Evolutionary conservation across 1,140 invertebrate species (phyloP), one percentile per base, ranked within the genome.

Genomic region (Gonatopus flavifemur): DNA sequence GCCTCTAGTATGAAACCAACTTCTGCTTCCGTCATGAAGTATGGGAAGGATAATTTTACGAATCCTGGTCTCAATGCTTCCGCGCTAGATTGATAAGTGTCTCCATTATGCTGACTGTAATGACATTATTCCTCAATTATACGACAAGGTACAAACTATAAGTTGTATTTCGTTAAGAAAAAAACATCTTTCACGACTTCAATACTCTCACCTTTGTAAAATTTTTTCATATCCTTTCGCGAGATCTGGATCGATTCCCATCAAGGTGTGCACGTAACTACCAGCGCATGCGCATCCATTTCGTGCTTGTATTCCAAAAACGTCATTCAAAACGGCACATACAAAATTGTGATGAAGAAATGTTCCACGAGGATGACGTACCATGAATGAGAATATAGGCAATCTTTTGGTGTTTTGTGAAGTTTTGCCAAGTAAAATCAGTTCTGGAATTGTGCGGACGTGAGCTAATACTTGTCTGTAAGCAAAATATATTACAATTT

Each of bases 331-430:
- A 1, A 96, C 79, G 2, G 90, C 87, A 59, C 88, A 88, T 0
- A 95, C 85, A 72, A 92, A 96, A 73, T 95, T 95, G 66, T 95
- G 90, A 74, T 96, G 94, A 0, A 96, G 82, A 66, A 90, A 94
- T 2, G 86, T 86, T 4, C 89, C 89, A 5, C 84, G 75, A 0
- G 88, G 84, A 74, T 95, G 89, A 44, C 87, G 83, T 25, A 96
- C 86, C 72, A 95, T 82, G 59, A 96, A 88, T 9, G 92, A 94
- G 68, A 95, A 92, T 22, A 94, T 86, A 2, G 92, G 88, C 7
- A 94, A 75, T 25, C 91, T 77, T 58, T 85, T 83, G 1, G 83
- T 78, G 12, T 81, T 80, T 5, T 82, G 73, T 20, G 81, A 83
- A 28, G 80, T 76, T 62, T 83, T 87, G n/a, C 93, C 92, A 1